Base-by-base conservation (phyloP, 2,888 invertebrate species). In the Oeneis ivallda region DNA sequence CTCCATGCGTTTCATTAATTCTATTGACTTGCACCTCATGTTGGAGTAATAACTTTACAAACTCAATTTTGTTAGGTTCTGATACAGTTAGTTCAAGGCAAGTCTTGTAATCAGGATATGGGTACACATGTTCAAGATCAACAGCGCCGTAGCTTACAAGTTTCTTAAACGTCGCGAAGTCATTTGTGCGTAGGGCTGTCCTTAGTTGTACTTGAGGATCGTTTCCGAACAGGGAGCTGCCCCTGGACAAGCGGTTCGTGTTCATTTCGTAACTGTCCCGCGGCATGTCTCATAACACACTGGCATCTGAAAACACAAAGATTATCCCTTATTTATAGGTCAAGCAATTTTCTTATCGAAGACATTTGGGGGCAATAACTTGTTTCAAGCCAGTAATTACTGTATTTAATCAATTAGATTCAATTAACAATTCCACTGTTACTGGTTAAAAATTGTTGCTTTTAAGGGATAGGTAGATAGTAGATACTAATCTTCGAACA, bases 21-120 rank as follows among this genome's bases (percentile, higher is more conserved):
- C 83, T 89, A 72, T 94, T 94, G 0, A 94, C 92, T 78, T 94
- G 89, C 0, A 94, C 95, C 66, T 94, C 94, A 62, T 93, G 82
- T 65, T 93, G 88, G 11, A 95, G 77, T 45, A 96, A 82, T 4
- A 92, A 84, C 72, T 93, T 85, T 0, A 94, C 93, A 63, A 94
- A 95, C 41, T 93, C 89, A 39, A 88, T 79, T 70, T 86, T 86
- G 50, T 93, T 91, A 15, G 83, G 81, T 68, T 92, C 89, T 0
- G 86, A 87, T 37, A 93, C 89, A 4, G 94, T 93, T 13, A 94
- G 79, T 71, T 94, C 94, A 17, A 94, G 86, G 68, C 93, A 93
- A 1, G 94, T 93, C 77, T 93, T 94, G 70, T 93, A 86, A 70
- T 93, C 90, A 1, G 93, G 93, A 68, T 93, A 87, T 26, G 90